These are phyloP conservation scores for Pocillopora meandrina DNA, from an alignment of 92 coral and sea anemone species.

Conservation along the genomic window DNA sequence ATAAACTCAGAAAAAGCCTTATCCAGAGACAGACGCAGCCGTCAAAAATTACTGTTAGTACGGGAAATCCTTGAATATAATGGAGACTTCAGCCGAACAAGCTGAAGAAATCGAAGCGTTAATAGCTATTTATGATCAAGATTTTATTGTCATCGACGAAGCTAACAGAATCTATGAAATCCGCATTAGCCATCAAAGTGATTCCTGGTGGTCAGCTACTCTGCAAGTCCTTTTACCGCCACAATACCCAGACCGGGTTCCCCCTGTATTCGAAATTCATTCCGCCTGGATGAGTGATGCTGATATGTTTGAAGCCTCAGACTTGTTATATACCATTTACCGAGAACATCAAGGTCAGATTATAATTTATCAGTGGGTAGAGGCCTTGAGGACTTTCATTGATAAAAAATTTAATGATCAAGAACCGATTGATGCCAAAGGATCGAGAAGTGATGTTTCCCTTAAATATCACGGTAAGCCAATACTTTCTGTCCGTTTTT, in stretches of 20 bases:
- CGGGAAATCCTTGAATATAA: neutral
- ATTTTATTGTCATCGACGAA: slow-evolving; percentile 76
- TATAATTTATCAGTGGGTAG: slow-evolving; percentile 86
- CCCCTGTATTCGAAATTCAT: slow-evolving; percentile 87
- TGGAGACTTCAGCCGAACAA: slow-evolving; percentile 63
- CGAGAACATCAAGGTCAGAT: slow-evolving; percentile 75
- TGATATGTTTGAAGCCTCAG: slow-evolving; percentile 63
- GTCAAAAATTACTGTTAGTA: too few species aligned
- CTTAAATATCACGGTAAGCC: neutral
- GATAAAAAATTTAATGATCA: slow-evolving; percentile 52
- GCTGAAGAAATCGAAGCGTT: slow-evolving; percentile 89
- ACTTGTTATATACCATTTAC: slow-evolving; percentile 59
- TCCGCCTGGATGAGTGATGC: slow-evolving; percentile 75
- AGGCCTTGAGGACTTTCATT: slow-evolving; percentile 78
- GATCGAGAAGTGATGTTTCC: neutral
- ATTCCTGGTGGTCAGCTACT: slow-evolving; percentile 73
- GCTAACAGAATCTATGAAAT: slow-evolving; percentile 78
- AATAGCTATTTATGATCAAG: slow-evolving; percentile 88
- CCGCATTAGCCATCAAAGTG: slow-evolving; percentile 63
- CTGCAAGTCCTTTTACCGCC: slow-evolving; percentile 79
- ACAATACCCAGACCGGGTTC: slow-evolving; percentile 71
- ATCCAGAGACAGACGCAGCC: too few species aligned
- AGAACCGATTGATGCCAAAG: neutral
- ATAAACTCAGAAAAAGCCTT: too few species aligned
- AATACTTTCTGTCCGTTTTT: neutral